Evolutionary conservation across 1,140 invertebrate species (phyloP).

Genomic region (Bradynema listronoti): DNA sequence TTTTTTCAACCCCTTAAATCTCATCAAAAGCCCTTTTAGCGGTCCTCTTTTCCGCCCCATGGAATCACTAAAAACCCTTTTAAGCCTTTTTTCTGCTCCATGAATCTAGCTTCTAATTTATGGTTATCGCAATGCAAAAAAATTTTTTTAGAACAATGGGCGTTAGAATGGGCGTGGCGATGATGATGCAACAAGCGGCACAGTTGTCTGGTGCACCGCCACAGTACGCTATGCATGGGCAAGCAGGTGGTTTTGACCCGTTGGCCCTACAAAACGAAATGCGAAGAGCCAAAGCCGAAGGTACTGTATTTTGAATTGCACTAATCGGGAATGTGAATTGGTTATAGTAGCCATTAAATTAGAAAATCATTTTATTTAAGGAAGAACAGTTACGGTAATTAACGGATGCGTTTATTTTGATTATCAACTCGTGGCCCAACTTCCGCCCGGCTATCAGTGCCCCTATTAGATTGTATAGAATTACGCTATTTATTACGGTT

Average conservation of each 20-base stretch:
- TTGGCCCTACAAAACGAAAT: conserved; percentile 33
- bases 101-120: too few relatives aligned
- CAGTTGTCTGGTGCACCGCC: conserved; percentile 26
- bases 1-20: too few relatives aligned
- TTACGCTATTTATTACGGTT: too few relatives aligned
- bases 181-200: conserved; percentile 53
- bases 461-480: conserved; percentile 13
- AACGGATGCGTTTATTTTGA: conserved; percentile 49
- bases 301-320: conserved; percentile 9
- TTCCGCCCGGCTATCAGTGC: conserved; percentile 18
- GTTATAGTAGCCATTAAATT: too few relatives aligned
- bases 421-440: conserved; percentile 37
- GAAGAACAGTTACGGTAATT: conserved; percentile 42
- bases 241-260: too few relatives aligned
- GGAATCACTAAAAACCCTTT: too few relatives aligned
- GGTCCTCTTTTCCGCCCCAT: too few relatives aligned
- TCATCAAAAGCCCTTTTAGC: too few relatives aligned
- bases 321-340: too few relatives aligned
- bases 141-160: conserved; percentile 26
- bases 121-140: too few relatives aligned
- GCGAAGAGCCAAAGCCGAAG: conserved; percentile 48
- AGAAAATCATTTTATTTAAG: not conserved
- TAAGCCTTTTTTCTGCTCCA: too few relatives aligned
- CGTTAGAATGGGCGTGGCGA: conserved; percentile 47
- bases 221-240: conserved; percentile 15